Conservation (phyloP, 2,888 invertebrate genomes). For the Orchestes rusci region DNA sequence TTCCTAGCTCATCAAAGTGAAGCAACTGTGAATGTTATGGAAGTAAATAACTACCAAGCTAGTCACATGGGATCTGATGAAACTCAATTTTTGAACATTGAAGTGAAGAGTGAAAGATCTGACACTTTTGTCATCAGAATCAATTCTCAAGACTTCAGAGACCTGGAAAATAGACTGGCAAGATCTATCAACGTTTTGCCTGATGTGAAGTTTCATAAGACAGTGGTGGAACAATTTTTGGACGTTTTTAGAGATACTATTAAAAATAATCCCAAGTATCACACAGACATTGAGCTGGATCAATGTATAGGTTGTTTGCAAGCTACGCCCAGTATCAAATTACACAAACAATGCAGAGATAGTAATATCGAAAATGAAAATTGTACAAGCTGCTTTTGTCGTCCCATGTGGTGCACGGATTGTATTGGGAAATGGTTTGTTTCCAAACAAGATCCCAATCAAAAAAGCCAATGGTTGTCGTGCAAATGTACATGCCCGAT, state of each 20-base stretch:
- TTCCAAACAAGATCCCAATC: constrained; percentile 64
- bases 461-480: constrained; percentile 69
- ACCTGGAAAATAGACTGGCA: constrained; percentile 64
- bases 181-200: constrained; percentile 61
- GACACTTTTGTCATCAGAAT: constrained; percentile 62
- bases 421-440: constrained; percentile 88
- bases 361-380: constrained; percentile 38
- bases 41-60: constrained; percentile 65
- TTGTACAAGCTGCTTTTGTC: constrained; percentile 61
- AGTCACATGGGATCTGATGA: constrained; percentile 61
- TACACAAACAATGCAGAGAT: constrained; percentile 58
- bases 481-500: constrained; percentile 83
- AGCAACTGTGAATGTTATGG: constrained; percentile 65
- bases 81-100: constrained; percentile 76
- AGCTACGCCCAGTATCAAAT: constrained; percentile 67
- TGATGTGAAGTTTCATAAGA: constrained; percentile 66
- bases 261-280: constrained; percentile 58
- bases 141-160: constrained; percentile 70
- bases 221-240: constrained; percentile 75
- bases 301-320: constrained; percentile 88
- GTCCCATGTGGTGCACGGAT: constrained; percentile 84
- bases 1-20: constrained; percentile 73
- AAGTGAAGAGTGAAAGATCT: constrained; percentile 59
- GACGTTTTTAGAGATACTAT: constrained; percentile 75
- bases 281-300: constrained; percentile 53